Percentiles rank a stretch among this genome's conserved stretches.
phyloP scores from a whole-genome alignment of 2,888 invertebrate genomes.

The Digitonthophagus gazella region DNA sequence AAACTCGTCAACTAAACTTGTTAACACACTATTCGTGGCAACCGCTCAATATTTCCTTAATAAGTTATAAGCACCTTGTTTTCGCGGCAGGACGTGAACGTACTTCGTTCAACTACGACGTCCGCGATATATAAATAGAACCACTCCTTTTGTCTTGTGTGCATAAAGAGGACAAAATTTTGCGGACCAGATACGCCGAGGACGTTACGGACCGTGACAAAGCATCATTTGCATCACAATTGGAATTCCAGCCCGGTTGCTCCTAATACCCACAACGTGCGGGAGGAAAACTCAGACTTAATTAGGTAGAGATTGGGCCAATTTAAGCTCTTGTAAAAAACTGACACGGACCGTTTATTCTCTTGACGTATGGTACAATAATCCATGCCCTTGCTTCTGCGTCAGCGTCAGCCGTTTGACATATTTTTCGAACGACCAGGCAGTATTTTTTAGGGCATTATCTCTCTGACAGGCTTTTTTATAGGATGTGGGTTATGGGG shows the following conservation, averaged over 20 bases:
- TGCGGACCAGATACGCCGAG: not conserved
- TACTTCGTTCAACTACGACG: not conserved
- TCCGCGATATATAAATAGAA: not conserved
- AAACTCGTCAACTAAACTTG: too few species aligned
- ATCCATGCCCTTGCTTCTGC: conserved; percentile 22
- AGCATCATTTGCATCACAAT: not conserved
- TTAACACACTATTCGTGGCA: not conserved
- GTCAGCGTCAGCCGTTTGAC: conserved; percentile 24
- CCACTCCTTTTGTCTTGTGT: not conserved
- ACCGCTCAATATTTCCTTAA: not conserved
- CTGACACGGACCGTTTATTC: not conserved
- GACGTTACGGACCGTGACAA: not conserved
- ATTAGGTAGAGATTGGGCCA: not conserved
- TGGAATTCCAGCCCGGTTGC: not conserved
- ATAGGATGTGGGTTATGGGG: conserved; percentile 19
- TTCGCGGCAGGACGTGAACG: not conserved
- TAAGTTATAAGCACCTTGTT: not conserved
- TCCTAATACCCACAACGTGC: not conserved
- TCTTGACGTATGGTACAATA: not conserved
- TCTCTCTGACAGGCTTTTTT: conserved; percentile 25
- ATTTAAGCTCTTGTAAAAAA: not conserved
- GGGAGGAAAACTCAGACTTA: not conserved
- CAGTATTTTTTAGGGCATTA: conserved; percentile 26
- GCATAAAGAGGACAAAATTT: not conserved
- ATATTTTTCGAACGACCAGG: conserved; percentile 21